phyloP scores from a whole-genome alignment of 2,888 invertebrate species.

The Ophion ventricosus region DNA sequence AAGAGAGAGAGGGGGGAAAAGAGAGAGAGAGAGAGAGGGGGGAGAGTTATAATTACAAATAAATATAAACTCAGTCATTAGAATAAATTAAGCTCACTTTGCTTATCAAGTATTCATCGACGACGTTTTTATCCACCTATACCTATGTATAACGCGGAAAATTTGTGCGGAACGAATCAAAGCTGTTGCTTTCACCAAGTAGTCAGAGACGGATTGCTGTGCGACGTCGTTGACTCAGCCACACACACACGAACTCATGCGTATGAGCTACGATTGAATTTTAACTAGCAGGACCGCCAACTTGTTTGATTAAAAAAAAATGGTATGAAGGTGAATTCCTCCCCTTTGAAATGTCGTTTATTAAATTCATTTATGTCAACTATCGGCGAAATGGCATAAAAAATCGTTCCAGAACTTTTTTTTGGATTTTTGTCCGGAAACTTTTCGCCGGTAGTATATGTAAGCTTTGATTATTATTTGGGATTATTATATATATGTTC shows the following conservation, averaged over 20 bases:
- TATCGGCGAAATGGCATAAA: too few relatives aligned
- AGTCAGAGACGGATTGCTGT: conserved; percentile 66
- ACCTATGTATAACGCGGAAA: conserved; percentile 53
- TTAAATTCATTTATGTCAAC: too few relatives aligned
- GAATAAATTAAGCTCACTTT: conserved; percentile 41
- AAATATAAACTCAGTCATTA: conserved; percentile 4
- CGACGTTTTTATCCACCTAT: conserved; percentile 32
- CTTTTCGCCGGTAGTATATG: too few relatives aligned
- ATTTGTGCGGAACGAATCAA: conserved; percentile 67
- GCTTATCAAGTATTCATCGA: conserved; percentile 34
- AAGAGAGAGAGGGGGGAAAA: not conserved
- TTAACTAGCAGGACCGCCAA: conserved; percentile 19
- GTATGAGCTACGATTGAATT: conserved; percentile 27
- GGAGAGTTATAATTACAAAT: not conserved
- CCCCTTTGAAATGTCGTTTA: too few relatives aligned
- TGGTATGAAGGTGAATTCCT: too few relatives aligned
- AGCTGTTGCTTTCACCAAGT: conserved; percentile 65
- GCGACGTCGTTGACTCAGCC: conserved; percentile 54
- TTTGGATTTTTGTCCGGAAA: too few relatives aligned
- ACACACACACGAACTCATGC: not conserved
- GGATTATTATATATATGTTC: not conserved
- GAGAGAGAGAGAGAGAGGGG: not conserved
- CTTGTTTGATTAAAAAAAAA: too few relatives aligned
- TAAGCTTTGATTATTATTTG: not conserved
- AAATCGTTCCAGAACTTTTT: too few relatives aligned